Evolutionary conservation across 2,888 invertebrate species (phyloP).

Genomic region (Mantis religiosa): DNA sequence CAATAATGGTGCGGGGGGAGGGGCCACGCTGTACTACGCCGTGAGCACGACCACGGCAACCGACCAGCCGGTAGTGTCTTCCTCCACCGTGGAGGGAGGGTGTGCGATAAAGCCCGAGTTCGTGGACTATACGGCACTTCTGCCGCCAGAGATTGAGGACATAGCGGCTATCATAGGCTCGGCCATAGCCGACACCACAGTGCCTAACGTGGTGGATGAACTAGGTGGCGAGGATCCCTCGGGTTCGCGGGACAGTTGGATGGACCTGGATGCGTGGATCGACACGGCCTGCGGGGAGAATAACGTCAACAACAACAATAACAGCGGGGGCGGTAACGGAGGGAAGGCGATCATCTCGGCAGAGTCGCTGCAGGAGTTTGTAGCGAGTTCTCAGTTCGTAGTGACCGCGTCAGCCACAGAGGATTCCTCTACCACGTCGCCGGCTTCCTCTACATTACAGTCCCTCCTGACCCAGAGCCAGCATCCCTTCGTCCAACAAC

Average conservation of each 20-base stretch:
- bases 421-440: slow-evolving; percentile 45
- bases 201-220: slow-evolving; percentile 59
- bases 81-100: slow-evolving; percentile 44
- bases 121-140: slow-evolving; percentile 36
- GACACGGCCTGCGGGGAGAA: slow-evolving; percentile 71
- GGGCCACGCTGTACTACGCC: slow-evolving; percentile 42
- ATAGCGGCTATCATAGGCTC: slow-evolving; percentile 84
- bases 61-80: slow-evolving; percentile 48
- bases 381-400: slow-evolving; percentile 38
- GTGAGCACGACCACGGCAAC: slow-evolving; percentile 34
- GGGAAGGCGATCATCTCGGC: slow-evolving; percentile 59
- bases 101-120: slow-evolving; percentile 38
- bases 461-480: slow-evolving; percentile 56
- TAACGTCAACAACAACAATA: slow-evolving; percentile 34
- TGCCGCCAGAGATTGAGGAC: slow-evolving; percentile 58
- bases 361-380: slow-evolving; percentile 51
- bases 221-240: slow-evolving; percentile 58
- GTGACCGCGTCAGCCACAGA: slow-evolving; percentile 27
- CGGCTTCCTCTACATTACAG: slow-evolving; percentile 66
- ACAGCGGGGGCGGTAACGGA: slow-evolving; percentile 53
- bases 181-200: slow-evolving; percentile 84
- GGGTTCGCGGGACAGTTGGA: slow-evolving; percentile 75
- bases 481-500: slow-evolving; percentile 36
- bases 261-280: slow-evolving; percentile 85
- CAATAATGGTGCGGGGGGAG: slow-evolving; percentile 44